Conservation (phyloP, 2,797 vertebrate genomes). For the Anolis apletophallus region DNA sequence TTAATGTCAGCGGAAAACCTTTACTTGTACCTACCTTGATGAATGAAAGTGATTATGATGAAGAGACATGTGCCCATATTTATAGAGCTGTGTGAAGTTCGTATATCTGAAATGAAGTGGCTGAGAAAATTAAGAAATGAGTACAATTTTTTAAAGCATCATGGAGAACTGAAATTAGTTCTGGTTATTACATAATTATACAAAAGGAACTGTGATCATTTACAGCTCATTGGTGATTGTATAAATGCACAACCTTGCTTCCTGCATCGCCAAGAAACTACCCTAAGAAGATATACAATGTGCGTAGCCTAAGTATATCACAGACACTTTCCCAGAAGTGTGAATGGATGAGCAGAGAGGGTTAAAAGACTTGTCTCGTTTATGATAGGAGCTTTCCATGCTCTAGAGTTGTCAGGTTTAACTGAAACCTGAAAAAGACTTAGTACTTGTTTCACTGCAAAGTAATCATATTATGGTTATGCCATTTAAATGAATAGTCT, state of each 20-base stretch:
- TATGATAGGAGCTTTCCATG: slow-evolving; percentile 38
- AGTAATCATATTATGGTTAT: slow-evolving; percentile 41
- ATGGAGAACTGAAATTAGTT: neutral
- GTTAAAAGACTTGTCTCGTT: slow-evolving; percentile 27
- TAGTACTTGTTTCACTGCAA: neutral
- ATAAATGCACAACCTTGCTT: neutral
- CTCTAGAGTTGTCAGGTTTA: slow-evolving; percentile 21
- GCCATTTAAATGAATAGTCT: slow-evolving; percentile 21
- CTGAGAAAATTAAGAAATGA: neutral
- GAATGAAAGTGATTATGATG: too few relatives aligned
- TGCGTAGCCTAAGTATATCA: neutral
- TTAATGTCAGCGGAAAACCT: too few relatives aligned
- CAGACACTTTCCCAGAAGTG: slow-evolving; percentile 7
- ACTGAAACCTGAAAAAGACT: slow-evolving; percentile 41
- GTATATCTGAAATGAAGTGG: neutral
- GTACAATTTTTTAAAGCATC: neutral
- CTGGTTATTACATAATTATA: neutral
- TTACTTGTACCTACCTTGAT: too few relatives aligned
- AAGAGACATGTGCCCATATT: too few relatives aligned
- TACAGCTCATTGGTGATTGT: neutral
- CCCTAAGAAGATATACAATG: neutral
- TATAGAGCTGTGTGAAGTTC: too few relatives aligned
- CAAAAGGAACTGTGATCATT: neutral
- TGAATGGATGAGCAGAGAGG: slow-evolving; percentile 3
- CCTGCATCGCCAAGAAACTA: too few relatives aligned